These are phyloP conservation scores for Drosophila tripunctata DNA, from an alignment of 2,888 invertebrate genomes.

Conservation along the genomic window DNA sequence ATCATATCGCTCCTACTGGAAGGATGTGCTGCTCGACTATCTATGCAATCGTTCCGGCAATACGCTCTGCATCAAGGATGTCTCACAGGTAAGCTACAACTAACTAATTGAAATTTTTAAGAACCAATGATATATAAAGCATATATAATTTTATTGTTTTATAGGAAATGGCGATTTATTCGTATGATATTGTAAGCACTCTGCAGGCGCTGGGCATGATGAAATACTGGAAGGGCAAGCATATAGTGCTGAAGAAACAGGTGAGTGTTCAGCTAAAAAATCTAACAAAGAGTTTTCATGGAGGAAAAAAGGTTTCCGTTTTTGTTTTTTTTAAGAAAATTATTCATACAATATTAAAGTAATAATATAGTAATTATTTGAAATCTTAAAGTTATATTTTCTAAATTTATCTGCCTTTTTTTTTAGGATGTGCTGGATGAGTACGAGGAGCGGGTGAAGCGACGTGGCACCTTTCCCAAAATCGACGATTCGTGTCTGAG, in stretches of 20 bases:
- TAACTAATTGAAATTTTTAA: no score
- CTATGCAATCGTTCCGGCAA: slow-evolving; percentile 95
- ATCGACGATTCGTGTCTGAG: slow-evolving; percentile 94
- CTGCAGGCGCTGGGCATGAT: slow-evolving; percentile 98
- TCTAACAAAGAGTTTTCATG: not conserved
- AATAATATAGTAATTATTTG: no score
- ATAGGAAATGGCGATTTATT: slow-evolving; percentile 96
- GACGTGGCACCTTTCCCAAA: slow-evolving; percentile 92
- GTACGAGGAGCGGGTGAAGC: slow-evolving; percentile 92
- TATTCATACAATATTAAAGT: no score
- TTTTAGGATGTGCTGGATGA: slow-evolving; percentile 95
- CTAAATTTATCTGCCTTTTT: no score
- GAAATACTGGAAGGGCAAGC: slow-evolving; percentile 99
- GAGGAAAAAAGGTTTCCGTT: no score
- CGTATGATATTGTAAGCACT: slow-evolving; percentile 98
- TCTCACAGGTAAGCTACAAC: slow-evolving; percentile 85
- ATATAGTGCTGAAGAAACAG: slow-evolving; percentile 97
- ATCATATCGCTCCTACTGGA: slow-evolving; percentile 99
- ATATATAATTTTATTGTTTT: not conserved
- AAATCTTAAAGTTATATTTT: no score
- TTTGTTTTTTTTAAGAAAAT: no score
- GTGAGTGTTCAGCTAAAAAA: slow-evolving; percentile 84
- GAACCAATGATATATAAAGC: no score
- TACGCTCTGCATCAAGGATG: slow-evolving; percentile 95
- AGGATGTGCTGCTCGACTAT: slow-evolving; percentile 96